Percentiles rank a stretch among this genome's conserved stretches.
These are phyloP conservation scores for Passer montanus DNA, from an alignment of 2,113 vertebrate species.

Conservation along the genomic window DNA sequence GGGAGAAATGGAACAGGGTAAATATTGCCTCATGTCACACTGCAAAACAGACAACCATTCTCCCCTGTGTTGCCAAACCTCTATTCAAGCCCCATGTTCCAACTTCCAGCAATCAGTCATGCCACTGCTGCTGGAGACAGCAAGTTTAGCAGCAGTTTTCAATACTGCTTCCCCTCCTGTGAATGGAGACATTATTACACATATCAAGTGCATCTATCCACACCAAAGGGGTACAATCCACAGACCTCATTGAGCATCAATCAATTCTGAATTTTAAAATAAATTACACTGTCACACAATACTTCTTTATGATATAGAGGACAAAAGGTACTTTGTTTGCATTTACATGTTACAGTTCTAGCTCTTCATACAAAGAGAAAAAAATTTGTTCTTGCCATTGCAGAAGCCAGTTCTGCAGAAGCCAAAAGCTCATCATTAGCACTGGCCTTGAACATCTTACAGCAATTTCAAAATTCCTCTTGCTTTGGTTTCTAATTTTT, in stretches of 20 bases:
- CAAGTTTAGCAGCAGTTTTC: conserved; percentile 6
- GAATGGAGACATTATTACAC: conserved; percentile 43
- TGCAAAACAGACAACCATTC: conserved; percentile 32
- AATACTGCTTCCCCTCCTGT: neutral
- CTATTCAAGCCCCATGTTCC: conserved; percentile 19
- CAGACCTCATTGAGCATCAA: conserved; percentile 3
- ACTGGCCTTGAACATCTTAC: neutral
- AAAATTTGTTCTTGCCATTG: neutral
- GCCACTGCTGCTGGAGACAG: neutral
- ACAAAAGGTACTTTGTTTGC: conserved; percentile 52
- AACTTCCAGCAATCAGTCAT: conserved; percentile 13
- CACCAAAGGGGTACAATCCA: conserved; percentile 7
- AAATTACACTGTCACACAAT: conserved; percentile 30
- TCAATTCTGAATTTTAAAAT: conserved; percentile 39
- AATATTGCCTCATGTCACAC: conserved; percentile 46
- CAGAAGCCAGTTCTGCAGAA: neutral
- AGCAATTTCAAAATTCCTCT: neutral
- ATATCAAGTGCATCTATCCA: conserved; percentile 41
- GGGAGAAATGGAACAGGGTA: conserved; percentile 44
- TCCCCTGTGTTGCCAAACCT: conserved; percentile 23
- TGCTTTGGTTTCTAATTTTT: neutral
- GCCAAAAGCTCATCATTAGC: neutral
- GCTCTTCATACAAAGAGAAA: neutral
- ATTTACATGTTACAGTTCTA: neutral
- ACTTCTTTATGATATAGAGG: conserved; percentile 5